Percentiles rank a stretch among this genome's conserved stretches.
Evolutionary conservation across 2,113 vertebrate species (phyloP).

Genomic region (Aspidoscelis tigris): DNA sequence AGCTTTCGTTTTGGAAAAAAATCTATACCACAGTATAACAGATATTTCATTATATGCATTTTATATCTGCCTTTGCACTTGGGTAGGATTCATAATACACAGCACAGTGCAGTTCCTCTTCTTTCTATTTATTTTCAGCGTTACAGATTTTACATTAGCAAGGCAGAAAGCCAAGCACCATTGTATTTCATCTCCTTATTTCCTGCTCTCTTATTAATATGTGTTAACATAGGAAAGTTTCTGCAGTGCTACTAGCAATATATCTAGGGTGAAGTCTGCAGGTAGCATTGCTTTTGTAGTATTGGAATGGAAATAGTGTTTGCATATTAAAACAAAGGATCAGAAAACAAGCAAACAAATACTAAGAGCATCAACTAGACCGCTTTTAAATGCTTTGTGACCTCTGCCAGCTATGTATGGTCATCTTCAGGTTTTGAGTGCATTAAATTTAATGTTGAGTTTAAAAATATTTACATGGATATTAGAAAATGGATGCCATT

Average conservation of each 20-base stretch:
- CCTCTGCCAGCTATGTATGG: background rate
- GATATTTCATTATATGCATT: constrained; percentile 34
- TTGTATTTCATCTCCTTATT: constrained; percentile 22
- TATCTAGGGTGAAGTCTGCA: background rate
- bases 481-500: background rate
- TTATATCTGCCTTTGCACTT: constrained; percentile 17
- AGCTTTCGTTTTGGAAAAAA: constrained; percentile 7
- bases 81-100: constrained; percentile 22
- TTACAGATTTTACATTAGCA: constrained; percentile 18
- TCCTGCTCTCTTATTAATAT: constrained; percentile 33
- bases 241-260: background rate
- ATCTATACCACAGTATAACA: constrained; percentile 12
- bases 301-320: background rate
- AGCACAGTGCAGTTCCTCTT: background rate
- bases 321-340: background rate
- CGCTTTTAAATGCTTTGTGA: background rate
- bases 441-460: background rate
- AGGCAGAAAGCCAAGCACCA: constrained; percentile 1
- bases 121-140: constrained; percentile 18
- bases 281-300: background rate
- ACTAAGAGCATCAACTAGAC: background rate
- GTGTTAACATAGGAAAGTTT: constrained; percentile 18
- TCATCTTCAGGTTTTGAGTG: too few species aligned
- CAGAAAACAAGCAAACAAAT: background rate
- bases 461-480: background rate